Evolutionary conservation across 2,113 vertebrate genomes (phyloP).

Genomic region (Plotosus lineatus): DNA sequence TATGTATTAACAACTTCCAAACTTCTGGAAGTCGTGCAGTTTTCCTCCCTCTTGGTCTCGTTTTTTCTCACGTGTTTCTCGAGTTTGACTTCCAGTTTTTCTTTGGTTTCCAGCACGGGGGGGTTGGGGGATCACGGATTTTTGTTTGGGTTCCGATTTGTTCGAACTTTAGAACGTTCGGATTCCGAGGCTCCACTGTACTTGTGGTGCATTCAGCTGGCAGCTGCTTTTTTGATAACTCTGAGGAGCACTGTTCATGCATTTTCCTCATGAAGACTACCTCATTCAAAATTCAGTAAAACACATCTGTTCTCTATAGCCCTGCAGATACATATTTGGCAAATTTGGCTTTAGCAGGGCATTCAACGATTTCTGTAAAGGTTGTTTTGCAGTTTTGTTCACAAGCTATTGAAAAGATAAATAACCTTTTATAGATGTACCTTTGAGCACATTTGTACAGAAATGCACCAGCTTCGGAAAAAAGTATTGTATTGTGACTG

Average conservation of each 20-base stretch:
- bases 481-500: not conserved
- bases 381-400: not conserved
- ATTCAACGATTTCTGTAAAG: not conserved
- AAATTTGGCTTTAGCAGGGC: not conserved
- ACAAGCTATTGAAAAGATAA: not conserved
- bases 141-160: too few species aligned
- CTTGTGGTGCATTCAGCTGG: not conserved
- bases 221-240: slow-evolving; percentile 17
- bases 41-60: too few species aligned
- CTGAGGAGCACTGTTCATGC: not conserved
- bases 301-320: not conserved
- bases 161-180: too few species aligned
- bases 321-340: not conserved
- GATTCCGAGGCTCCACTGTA: too few species aligned
- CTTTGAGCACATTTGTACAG: too few species aligned
- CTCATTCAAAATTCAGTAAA: slow-evolving; percentile 1
- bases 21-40: too few species aligned
- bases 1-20: too few species aligned
- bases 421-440: too few species aligned
- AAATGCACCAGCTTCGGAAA: not conserved
- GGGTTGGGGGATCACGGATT: too few species aligned
- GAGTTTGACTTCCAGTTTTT: too few species aligned
- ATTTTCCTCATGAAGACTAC: not conserved
- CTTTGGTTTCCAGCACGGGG: too few species aligned
- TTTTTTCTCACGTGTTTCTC: too few species aligned